Conservation (phyloP, 1,140 invertebrate species). For the Platorchestia sp. region DNA sequence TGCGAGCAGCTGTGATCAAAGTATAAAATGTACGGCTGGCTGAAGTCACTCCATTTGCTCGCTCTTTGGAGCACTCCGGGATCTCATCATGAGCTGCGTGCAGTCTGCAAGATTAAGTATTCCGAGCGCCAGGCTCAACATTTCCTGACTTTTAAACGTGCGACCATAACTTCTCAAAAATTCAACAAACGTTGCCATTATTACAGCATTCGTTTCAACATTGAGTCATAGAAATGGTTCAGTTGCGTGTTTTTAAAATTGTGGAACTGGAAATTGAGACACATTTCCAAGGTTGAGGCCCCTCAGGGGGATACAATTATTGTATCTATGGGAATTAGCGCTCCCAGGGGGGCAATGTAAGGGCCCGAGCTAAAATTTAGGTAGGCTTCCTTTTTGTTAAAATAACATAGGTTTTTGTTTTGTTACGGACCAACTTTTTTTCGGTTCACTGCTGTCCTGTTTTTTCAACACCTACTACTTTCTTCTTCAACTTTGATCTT, state of each 20-base stretch:
- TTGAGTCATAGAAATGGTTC: background rate
- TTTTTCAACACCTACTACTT: too few species aligned
- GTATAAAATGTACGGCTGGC: background rate
- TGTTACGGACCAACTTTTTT: too few species aligned
- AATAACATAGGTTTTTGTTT: too few species aligned
- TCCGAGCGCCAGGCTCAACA: background rate
- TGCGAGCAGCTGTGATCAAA: background rate
- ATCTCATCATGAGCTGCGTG: background rate
- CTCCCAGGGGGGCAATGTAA: too few species aligned
- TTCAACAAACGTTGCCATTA: background rate
- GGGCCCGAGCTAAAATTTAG: too few species aligned
- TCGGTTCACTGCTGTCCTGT: too few species aligned
- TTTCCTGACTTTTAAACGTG: background rate
- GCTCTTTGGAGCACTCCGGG: background rate
- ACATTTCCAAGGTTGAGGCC: too few species aligned
- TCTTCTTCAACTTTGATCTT: too few species aligned
- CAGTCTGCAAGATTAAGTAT: background rate
- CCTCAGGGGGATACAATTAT: too few species aligned
- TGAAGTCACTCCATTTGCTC: background rate
- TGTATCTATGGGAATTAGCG: too few species aligned
- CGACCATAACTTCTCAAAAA: background rate
- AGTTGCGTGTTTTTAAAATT: background rate
- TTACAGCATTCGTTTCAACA: background rate
- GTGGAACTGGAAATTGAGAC: background rate
- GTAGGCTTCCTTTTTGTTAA: too few species aligned